These are phyloP conservation scores for Aporrectodea caliginosa DNA, from an alignment of 1,140 invertebrate genomes.

Conservation along the genomic window DNA sequence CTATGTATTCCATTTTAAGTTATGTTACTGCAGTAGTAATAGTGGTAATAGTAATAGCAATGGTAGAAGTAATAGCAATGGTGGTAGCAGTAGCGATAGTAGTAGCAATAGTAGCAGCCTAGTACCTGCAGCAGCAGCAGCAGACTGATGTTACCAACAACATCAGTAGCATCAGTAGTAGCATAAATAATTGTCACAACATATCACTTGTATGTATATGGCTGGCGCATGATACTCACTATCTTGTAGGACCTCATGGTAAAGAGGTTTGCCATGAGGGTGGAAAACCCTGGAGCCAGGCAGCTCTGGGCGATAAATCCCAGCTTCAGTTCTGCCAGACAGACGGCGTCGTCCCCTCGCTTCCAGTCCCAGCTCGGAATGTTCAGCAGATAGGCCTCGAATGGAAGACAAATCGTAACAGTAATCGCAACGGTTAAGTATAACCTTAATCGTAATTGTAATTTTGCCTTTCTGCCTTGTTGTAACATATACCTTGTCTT, in stretches of 20 bases:
- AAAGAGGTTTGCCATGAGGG: slow-evolving; percentile 99
- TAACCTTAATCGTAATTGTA: too few relatives aligned
- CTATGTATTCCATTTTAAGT: too few relatives aligned
- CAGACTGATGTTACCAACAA: not conserved
- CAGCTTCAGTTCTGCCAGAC: slow-evolving; percentile 88
- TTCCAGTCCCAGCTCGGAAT: slow-evolving; percentile 99
- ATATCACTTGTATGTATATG: too few relatives aligned
- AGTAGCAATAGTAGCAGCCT: slow-evolving; percentile 8
- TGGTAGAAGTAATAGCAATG: slow-evolving; percentile 3
- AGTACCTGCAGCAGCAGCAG: too few relatives aligned
- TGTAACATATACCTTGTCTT: too few relatives aligned
- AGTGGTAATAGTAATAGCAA: too few relatives aligned
- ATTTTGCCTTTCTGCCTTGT: too few relatives aligned
- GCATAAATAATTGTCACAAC: too few relatives aligned
- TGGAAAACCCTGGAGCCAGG: slow-evolving; percentile 99
- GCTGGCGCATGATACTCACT: slow-evolving; percentile 5
- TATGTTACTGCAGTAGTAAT: too few relatives aligned
- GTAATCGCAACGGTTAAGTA: too few relatives aligned
- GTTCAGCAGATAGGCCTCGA: slow-evolving; percentile 92
- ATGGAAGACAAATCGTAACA: not conserved
- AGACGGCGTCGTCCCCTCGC: slow-evolving; percentile 86
- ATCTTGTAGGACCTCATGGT: slow-evolving; percentile 83
- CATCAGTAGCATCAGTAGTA: not conserved
- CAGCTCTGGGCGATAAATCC: slow-evolving; percentile 97
- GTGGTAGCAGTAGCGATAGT: slow-evolving; percentile 8